Conservation (phyloP, 1,140 invertebrate genomes). For the Schlechtendalia chinensis region DNA sequence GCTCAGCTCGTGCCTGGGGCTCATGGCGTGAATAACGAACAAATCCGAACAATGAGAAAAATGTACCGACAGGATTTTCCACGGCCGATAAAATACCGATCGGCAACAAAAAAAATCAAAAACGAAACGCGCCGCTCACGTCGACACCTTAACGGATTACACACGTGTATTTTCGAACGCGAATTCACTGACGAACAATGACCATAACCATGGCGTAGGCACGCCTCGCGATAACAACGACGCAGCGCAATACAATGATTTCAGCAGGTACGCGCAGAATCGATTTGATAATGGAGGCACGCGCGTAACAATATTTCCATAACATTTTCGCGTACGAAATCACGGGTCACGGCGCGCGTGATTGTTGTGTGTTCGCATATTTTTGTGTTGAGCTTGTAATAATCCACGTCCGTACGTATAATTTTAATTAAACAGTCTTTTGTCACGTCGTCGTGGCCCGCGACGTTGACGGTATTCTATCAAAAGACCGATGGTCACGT, state of each 20-base stretch:
- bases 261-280: no score
- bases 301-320: not conserved
- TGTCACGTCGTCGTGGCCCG: not conserved
- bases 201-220: not conserved
- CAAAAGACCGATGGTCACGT: conserved; percentile 41
- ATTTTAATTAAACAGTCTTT: conserved; percentile 34
- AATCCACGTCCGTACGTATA: conserved; percentile 10
- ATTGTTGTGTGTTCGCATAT: conserved; percentile 2
- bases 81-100: not conserved
- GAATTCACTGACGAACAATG: conserved; percentile 7
- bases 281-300: not conserved
- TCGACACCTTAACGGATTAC: not conserved
- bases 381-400: conserved; percentile 26
- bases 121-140: no score
- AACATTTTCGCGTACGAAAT: not conserved
- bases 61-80: conserved; percentile 23
- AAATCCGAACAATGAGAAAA: conserved; percentile 28
- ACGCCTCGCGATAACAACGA: no score
- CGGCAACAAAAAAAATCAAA: not conserved
- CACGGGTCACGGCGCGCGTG: not conserved
- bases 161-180: not conserved
- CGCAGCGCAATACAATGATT: no score
- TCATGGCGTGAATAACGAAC: not conserved
- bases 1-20: conserved; percentile 34
- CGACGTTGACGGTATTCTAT: conserved; percentile 40